Evolutionary conservation across 2,797 vertebrate species (phyloP), one percentile per base, ranked within the genome.

Genomic region (Neomorphus geoffroyi): DNA sequence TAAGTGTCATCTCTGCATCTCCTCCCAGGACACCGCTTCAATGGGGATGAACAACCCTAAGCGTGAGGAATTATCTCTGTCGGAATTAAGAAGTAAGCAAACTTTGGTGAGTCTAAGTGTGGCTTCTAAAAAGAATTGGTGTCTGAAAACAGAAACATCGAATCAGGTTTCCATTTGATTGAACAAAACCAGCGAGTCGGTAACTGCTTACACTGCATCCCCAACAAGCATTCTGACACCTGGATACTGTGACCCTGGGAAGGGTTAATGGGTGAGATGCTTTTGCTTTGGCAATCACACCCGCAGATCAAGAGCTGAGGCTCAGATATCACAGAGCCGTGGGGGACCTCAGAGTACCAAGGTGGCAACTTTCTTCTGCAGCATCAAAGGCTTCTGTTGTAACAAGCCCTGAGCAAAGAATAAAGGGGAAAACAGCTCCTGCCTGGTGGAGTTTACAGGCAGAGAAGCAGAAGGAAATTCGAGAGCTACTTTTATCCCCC

Each of bases 41-140:
- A 14, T 10, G 19, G 13, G 14, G 11, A 54, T 32, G 73, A 64
- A 48, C 19, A 67, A 21, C 45, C 33, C 58, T 48, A 51, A 56
- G 27, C 15, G 2, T 27, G 39, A 50, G 21, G 64, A 69, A 33
- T 57, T 11, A 30, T 18, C 51, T 67, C 69, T 64, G 37, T 9
- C 18, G 41, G 48, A 46, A 28, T 41, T 53, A 13, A 51, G 18
- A 27, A 62, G 19, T 9, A 18, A 66, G 51, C 17, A 65, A 65
- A 18, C 18, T 27, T 27, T 45, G 21, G 8, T 39, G 32, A 14
- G 3, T 11, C n/a, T 22, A 21, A 8, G 2, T 1, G 2, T 27
- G 24, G 18, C 32, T 17, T 65, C 27, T 4, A 41, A 74, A 61
- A 41, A 62, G 27, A 57, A 16, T 18, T 11, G 3, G 5, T 53